These are phyloP conservation scores for Sycophaga agraensis DNA, from an alignment of 1,140 invertebrate genomes.

Conservation along the genomic window DNA sequence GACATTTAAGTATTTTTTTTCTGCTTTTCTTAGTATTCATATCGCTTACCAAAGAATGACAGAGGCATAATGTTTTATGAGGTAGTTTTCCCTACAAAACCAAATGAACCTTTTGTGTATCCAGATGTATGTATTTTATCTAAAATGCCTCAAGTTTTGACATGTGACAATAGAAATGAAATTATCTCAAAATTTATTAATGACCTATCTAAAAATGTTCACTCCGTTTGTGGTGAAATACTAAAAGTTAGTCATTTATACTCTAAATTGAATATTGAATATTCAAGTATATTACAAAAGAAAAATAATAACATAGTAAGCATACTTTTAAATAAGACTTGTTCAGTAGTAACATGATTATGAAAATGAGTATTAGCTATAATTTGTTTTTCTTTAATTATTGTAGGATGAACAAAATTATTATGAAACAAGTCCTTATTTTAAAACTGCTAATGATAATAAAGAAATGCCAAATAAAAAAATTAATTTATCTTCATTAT, in stretches of 20 bases:
- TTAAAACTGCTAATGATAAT: background rate
- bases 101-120: conserved; percentile 32
- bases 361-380: no score
- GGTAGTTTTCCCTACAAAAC: conserved; percentile 34
- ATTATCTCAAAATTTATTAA: conserved; percentile 30
- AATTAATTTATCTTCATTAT: background rate
- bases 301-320: background rate
- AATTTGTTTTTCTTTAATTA: background rate
- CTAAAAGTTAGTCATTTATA: conserved; percentile 28
- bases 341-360: no score
- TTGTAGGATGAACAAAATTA: background rate
- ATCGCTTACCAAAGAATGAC: conserved; percentile 42
- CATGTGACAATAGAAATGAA: conserved; percentile 22
- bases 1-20: background rate
- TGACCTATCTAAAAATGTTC: conserved; percentile 30
- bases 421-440: background rate
- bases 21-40: conserved; percentile 45
- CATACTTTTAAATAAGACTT: background rate
- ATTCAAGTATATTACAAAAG: background rate
- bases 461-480: background rate
- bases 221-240: conserved; percentile 31
- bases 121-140: conserved; percentile 38
- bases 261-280: background rate
- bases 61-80: conserved; percentile 39
- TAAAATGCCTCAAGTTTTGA: conserved; percentile 27